phyloP scores from a whole-genome alignment of 2,888 invertebrate species.

The Cheilosia pagana region DNA sequence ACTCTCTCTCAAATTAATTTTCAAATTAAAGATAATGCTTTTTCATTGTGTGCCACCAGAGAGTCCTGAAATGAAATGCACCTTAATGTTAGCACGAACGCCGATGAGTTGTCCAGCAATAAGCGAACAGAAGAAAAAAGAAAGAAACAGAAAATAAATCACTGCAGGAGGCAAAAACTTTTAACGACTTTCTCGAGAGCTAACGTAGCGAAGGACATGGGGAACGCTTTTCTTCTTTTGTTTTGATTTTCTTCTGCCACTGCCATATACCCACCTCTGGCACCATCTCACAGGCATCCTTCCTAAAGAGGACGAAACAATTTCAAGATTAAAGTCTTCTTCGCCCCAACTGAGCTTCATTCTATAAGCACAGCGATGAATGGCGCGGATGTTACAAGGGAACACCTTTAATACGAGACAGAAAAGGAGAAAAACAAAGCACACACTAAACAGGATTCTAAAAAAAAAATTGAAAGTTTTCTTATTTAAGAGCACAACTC shows the following conservation, averaged over 20 bases:
- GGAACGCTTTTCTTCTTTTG: conserved; percentile 42
- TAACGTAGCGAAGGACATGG: conserved; percentile 63
- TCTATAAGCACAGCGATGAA: conserved; percentile 38
- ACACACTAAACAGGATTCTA: conserved; percentile 44
- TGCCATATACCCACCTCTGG: not conserved
- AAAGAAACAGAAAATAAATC: conserved; percentile 68
- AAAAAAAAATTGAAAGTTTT: conserved; percentile 67
- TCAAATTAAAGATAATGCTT: conserved; percentile 71
- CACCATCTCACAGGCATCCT: conserved; percentile 33
- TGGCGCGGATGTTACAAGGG: conserved; percentile 40
- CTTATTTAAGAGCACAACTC: conserved; percentile 70
- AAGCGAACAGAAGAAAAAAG: conserved; percentile 25
- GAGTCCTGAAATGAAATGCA: conserved; percentile 63
- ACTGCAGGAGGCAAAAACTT: conserved; percentile 73
- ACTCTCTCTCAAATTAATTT: conserved; percentile 61
- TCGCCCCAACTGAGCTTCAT: conserved; percentile 38
- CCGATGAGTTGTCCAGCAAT: conserved; percentile 66
- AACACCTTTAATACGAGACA: conserved; percentile 54
- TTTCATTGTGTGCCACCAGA: conserved; percentile 47
- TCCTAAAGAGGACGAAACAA: conserved; percentile 70
- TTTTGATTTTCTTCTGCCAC: conserved; percentile 28
- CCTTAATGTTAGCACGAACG: conserved; percentile 55
- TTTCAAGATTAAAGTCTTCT: conserved; percentile 70
- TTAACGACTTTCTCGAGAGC: conserved; percentile 75
- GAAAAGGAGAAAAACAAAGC: conserved; percentile 2